Base-by-base conservation (phyloP, 2,888 invertebrate species). In the Plagiodera versicolora region DNA sequence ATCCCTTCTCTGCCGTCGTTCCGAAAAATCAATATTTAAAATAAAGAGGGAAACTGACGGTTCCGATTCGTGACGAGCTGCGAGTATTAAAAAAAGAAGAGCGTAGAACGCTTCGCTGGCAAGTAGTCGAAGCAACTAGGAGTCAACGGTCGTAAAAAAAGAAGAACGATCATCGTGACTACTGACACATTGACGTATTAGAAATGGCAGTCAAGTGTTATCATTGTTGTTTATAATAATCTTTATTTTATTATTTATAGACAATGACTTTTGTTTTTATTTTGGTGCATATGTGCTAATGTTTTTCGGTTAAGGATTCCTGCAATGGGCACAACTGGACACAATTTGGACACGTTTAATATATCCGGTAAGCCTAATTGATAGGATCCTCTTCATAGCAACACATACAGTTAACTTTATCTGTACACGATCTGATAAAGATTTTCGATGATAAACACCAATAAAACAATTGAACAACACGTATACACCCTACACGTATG, bases 321-420 rank as follows among this genome's bases (percentile, higher is more conserved):
- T 60, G 70, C 67, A 62, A 79, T 79, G 79, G 78, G 78, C 65
- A 74, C 77, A 65, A 70, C 75, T 60, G 76, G 74, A 64, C 77
- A 77, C 66, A 74, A 69, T 60, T 70, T 77, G 66, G 78, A 79
- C 65, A 70, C 75, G 30, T 78, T 77, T 66, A 77, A 76, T 65
- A 72, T 76, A 67, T 71, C 76, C 65, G 78, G 79, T 78, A 69
- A 63, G 69, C 63, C 45, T 32, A 32, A 32, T 32, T 2, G 11
- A 2, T 32, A 11, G n/a, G n/a, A n/a, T n/a, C n/a, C n/a, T n/a
- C n/a, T 39, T 8, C 14, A n/a, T n/a, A 11, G 39, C 4, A 3
- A 39, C 14, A 39, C 39, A 14, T 3, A 14, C 4, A 10, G 11
- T 39, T 39, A 39, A n/a, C 39, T 14, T 39, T 39, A 39, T 39